Evolutionary conservation across 2,797 vertebrate genomes (phyloP), one percentile per base, ranked within the genome.

Genomic region (Pangasius macronema): DNA sequence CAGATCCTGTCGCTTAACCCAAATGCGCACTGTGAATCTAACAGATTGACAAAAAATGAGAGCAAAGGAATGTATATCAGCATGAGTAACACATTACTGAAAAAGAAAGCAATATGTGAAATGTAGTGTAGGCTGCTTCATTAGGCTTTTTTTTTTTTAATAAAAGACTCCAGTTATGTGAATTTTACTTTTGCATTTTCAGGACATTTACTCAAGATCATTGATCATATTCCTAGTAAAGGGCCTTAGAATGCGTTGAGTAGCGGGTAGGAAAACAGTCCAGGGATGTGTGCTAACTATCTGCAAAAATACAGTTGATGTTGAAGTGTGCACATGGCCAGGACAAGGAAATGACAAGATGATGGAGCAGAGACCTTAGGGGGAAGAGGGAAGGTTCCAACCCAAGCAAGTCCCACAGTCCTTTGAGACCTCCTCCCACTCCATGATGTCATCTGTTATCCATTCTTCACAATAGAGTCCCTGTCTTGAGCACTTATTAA

Each of bases 371-470:
- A 49, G 77, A n/a, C 80, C 57, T 57, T 46, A 55, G 84, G 89
- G 39, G 27, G 53, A 73, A 55, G 55, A 42, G 27, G 42, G 27
- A 39, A 86, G 59, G 85, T 36, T 76, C 22, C 63, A 87, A 57
- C 63, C 81, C 84, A 86, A 80, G 80, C 30, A 13, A 83, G 70
- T 13, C 16, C n/a, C 39, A 49, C 51, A 77, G 53, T 88, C 88
- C 83, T 83, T 77, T 30, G 59, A 89, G 82, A 86, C 75, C 27
- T 85, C 27, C 30, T 73, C 46, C 63, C 22, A 57, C 70, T 63
- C 67, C 55, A 82, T 57, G 42, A 87, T 82, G 65, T 87, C 87
- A 89, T 90, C 85, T 87, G 89, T 83, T 80, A 87, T 81, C 33
- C 75, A 80, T 81, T 83, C 57, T 68, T 63, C 49, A 79, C 36